A percentile compares a stretch with the other conserved stretches of the same genome.
phyloP scores from a whole-genome alignment of 92 coral and sea anemone genomes.

The Parazoanthus atlanticus region DNA sequence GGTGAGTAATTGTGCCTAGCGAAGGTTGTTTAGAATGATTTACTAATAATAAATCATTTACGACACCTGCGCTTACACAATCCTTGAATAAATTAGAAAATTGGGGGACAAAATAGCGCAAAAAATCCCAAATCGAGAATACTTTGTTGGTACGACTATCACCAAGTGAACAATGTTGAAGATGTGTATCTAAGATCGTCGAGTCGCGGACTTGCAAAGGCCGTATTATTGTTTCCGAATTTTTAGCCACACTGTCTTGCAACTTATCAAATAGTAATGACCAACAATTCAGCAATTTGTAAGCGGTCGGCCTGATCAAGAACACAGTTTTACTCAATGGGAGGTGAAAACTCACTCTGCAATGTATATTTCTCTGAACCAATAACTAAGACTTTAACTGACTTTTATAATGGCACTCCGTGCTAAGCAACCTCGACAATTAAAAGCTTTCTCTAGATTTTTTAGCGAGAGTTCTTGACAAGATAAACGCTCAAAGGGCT shows the following conservation, averaged over 20 bases:
- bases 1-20: constrained; percentile 81
- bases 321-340: constrained; percentile 47
- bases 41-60: constrained; percentile 88
- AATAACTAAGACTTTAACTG: not conserved
- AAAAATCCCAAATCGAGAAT: constrained; percentile 11
- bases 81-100: constrained; percentile 79
- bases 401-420: constrained; percentile 9
- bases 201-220: constrained; percentile 39
- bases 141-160: not conserved
- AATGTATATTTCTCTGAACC: not conserved
- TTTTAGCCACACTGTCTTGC: constrained; percentile 75
- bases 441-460: not conserved
- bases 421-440: not conserved
- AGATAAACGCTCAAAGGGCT: not conserved
- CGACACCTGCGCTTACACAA: constrained; percentile 75
- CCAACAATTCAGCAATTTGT: constrained; percentile 62
- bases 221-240: constrained; percentile 57
- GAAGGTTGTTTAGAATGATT: constrained; percentile 86
- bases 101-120: not conserved
- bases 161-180: not conserved
- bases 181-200: not conserved
- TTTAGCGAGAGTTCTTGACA: not conserved
- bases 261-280: constrained; percentile 89
- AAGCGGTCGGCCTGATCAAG: constrained; percentile 45
- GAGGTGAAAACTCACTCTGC: not conserved